A percentile compares a stretch with the other conserved stretches of the same genome.
Conservation (phyloP, 2,888 invertebrate species). For the Machimus rusticus region DNA sequence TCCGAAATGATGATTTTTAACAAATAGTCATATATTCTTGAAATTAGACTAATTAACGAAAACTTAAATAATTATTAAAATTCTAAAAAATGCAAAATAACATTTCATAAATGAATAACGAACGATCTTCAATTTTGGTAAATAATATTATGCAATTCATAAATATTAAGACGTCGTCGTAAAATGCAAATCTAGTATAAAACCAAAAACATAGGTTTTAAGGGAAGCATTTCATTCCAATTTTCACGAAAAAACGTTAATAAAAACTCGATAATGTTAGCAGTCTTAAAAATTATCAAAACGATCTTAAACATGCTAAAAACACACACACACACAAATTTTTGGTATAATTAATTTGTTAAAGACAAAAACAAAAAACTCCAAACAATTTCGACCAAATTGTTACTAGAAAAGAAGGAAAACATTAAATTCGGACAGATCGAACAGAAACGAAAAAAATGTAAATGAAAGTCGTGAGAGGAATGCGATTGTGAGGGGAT, state of each 20-base stretch:
- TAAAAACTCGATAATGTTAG: constrained; percentile 14
- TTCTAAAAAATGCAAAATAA: constrained; percentile 1
- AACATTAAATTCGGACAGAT: background rate
- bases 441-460: background rate
- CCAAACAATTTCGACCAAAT: background rate
- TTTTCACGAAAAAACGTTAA: constrained; percentile 32
- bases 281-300: constrained; percentile 21
- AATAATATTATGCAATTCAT: background rate
- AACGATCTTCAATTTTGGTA: constrained; percentile 16
- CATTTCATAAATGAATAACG: constrained; percentile 16
- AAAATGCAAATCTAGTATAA: background rate
- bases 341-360: constrained; percentile 12
- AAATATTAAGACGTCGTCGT: background rate
- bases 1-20: no score
- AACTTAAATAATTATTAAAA: background rate
- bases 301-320: constrained; percentile 11
- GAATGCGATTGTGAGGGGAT: constrained; percentile 20
- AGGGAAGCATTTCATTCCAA: constrained; percentile 19
- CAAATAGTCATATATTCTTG: background rate
- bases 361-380: background rate
- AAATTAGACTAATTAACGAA: background rate
- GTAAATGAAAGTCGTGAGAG: background rate
- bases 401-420: background rate
- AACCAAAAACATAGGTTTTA: background rate
- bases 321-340: constrained; percentile 20